Conservation (phyloP, 2,888 invertebrate genomes). For the Hipparchia semele region DNA sequence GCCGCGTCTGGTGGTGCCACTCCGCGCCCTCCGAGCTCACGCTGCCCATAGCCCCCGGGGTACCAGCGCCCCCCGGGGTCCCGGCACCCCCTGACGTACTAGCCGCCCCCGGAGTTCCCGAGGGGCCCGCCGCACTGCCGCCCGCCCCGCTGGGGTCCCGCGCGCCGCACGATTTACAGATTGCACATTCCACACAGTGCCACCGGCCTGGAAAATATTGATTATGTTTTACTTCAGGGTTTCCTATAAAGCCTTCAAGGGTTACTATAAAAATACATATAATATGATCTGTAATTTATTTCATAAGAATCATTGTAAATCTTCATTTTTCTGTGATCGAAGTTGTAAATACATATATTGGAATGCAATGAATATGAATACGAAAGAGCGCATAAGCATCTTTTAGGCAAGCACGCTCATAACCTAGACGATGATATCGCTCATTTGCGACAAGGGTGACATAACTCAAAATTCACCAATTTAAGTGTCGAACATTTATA, state of each 20-base stretch:
- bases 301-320: too few species aligned
- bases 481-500: too few species aligned
- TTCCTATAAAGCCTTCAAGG: background rate
- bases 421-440: too few species aligned
- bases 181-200: conserved; percentile 92
- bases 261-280: too few species aligned
- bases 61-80: conserved; percentile 11
- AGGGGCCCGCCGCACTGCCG: conserved; percentile 22
- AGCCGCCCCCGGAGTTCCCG: conserved; percentile 1
- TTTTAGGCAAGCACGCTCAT: too few species aligned
- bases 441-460: too few species aligned
- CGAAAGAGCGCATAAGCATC: too few species aligned
- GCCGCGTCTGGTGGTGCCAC: conserved; percentile 80
- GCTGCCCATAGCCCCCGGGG: conserved; percentile 38
- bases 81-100: conserved; percentile 21
- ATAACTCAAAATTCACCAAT: too few species aligned
- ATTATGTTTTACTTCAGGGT: background rate
- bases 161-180: conserved; percentile 85
- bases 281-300: too few species aligned
- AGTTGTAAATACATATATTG: too few species aligned
- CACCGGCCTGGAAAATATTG: conserved; percentile 84
- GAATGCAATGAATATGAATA: too few species aligned
- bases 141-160: conserved; percentile 73
- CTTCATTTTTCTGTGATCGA: too few species aligned
- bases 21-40: conserved; percentile 31